Base-by-base conservation (phyloP, 92 coral and sea anemone species). In the Pocillopora meandrina region DNA sequence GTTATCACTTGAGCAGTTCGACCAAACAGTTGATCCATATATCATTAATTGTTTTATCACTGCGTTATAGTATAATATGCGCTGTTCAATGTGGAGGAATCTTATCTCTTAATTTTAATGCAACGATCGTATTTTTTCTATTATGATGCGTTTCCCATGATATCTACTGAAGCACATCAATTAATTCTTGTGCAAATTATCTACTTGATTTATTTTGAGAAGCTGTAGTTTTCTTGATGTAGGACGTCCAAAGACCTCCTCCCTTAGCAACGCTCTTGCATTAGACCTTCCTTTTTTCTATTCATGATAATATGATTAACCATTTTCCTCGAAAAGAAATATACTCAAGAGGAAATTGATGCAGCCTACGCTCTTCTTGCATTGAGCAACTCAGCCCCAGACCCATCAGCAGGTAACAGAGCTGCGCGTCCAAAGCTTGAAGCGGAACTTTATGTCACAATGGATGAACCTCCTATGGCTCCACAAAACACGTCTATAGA, bases 331-430 rank as follows among this genome's bases (percentile, higher is more conserved):
- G 20, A 71, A 74, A 36, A 84, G 87, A 76, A 56, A 84, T 84
- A 84, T 56, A 34, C 82, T 56, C 67, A 78, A 76, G 87, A 84
- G 10, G 87, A 84, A 66, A 76, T 84, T 59, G 87, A 76, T 11
- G 87, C 87, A 9, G 87, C 87, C 3, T 58, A 84, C 59, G 87
- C 82, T 1, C 87, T 84, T 63, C 82, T 84, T 16, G 76, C 81
- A 8, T 75, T 84, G 55, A 84, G 76, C 26, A 75, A 76, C 68
- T 84, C 87, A 68, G 70, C 82, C 36, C 71, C 75, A 65, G 59
- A 58, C 67, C 42, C 87, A 12, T 67, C 82, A 2, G 59, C 76
- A 31, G 82, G 75, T 52, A 56, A 66, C 61, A 75, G 3, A 56
- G 55, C 74, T 18, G 56, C 35, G 52, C n/a, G 31, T 15, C 10